These are phyloP conservation scores for Lacanobia oleracea DNA, from an alignment of 2,888 invertebrate species.

Conservation along the genomic window DNA sequence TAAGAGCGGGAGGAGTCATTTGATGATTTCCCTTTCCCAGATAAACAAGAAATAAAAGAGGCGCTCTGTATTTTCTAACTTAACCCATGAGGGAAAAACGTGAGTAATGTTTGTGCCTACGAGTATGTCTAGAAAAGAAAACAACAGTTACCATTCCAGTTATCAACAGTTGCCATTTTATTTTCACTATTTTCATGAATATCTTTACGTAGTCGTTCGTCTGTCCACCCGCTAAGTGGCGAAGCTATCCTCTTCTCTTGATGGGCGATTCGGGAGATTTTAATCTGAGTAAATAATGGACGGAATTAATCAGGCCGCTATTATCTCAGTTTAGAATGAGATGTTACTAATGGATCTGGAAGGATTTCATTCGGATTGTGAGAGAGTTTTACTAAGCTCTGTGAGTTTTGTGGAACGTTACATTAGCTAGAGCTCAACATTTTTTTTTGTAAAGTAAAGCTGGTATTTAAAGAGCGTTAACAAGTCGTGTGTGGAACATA, in stretches of 20 bases:
- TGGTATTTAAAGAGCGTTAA: background rate
- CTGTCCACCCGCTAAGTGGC: slow-evolving; percentile 2
- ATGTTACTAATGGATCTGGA: slow-evolving; percentile 50
- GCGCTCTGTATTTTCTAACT: too few species aligned
- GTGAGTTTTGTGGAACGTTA: slow-evolving; percentile 3
- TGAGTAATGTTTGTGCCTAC: too few species aligned
- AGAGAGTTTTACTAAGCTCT: slow-evolving; percentile 20
- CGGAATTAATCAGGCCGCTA: slow-evolving; percentile 68
- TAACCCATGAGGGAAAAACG: too few species aligned
- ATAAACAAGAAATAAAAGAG: too few species aligned
- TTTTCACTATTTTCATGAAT: background rate
- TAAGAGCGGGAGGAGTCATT: too few species aligned
- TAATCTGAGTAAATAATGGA: slow-evolving; percentile 73
- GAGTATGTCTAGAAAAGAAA: too few species aligned
- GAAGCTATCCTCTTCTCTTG: slow-evolving; percentile 38
- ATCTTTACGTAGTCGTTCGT: background rate
- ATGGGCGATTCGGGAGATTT: slow-evolving; percentile 64
- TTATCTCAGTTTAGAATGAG: slow-evolving; percentile 63
- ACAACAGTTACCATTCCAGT: too few species aligned
- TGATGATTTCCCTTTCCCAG: too few species aligned
- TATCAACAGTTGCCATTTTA: background rate
- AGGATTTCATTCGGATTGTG: slow-evolving; percentile 32
- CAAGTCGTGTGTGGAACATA: too few species aligned
- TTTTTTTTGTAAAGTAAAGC: background rate
- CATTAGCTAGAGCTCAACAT: background rate